A percentile compares a stretch with the other conserved stretches of the same genome.
Conservation (phyloP, 1,140 invertebrate species). For the Drosophila repletoides region DNA sequence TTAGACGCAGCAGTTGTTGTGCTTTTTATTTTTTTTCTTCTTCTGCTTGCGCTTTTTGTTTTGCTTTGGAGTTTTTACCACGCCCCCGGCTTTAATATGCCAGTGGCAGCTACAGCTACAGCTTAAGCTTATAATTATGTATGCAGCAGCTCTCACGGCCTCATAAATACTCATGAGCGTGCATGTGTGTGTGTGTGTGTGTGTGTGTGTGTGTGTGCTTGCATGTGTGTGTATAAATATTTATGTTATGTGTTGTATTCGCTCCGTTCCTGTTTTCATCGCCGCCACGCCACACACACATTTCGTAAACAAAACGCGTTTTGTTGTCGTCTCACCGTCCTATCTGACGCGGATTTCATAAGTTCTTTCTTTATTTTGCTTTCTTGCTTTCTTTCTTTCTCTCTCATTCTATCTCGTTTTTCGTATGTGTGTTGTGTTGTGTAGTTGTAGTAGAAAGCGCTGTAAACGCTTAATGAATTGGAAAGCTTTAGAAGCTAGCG, state of each 20-base stretch:
- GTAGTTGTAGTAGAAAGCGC: constrained; percentile 32
- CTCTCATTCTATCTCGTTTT: neutral
- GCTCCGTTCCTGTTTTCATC: constrained; percentile 66
- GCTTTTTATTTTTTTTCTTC: constrained; percentile 33
- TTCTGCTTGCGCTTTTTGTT: constrained; percentile 59
- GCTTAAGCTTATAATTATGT: constrained; percentile 61
- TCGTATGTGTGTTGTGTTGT: neutral
- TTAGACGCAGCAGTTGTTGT: constrained; percentile 36
- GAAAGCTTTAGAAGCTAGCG: constrained; percentile 15
- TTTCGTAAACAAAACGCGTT: constrained; percentile 78
- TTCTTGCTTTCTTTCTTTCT: constrained; percentile 10
- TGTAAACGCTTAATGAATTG: constrained; percentile 39
- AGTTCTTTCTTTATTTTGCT: constrained; percentile 12
- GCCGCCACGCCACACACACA: constrained; percentile 51
- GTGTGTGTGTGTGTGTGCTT: constrained; percentile 12
- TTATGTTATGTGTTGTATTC: constrained; percentile 39
- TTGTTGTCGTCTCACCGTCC: constrained; percentile 50
- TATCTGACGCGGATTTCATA: constrained; percentile 34
- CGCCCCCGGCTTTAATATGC: constrained; percentile 32
- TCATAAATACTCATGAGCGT: constrained; percentile 39
- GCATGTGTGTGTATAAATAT: constrained; percentile 23
- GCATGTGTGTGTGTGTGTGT: constrained; percentile 16
- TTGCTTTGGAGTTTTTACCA: constrained; percentile 59
- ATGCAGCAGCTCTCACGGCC: constrained; percentile 56
- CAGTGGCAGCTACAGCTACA: constrained; percentile 24